Evolutionary conservation across 2,888 invertebrate species (phyloP).

Genomic region (Chloromyia formosa): DNA sequence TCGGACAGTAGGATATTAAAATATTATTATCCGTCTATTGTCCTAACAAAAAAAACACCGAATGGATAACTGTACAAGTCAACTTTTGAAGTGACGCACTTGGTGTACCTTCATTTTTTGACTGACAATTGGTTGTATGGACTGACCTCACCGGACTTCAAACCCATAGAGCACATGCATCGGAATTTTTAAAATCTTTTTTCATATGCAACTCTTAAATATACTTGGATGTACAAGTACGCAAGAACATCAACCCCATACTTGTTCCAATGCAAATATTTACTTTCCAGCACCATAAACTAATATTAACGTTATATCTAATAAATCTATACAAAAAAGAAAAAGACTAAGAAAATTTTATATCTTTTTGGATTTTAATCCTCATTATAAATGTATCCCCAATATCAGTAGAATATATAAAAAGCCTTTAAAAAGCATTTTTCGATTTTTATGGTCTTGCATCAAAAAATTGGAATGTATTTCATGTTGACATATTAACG

Average conservation of each 20-base stretch:
- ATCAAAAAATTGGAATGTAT: constrained; percentile 24
- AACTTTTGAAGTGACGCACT: no score
- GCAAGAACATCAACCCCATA: background rate
- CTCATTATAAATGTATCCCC: background rate
- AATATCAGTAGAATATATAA: background rate
- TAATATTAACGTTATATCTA: background rate
- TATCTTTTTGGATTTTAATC: background rate
- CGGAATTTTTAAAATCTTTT: no score
- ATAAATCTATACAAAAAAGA: background rate
- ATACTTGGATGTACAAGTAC: no score
- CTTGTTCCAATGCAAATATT: background rate
- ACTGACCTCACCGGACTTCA: no score
- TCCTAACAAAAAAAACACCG: no score
- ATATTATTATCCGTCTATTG: no score
- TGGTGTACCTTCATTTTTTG: no score
- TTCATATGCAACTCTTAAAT: no score
- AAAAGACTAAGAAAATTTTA: background rate
- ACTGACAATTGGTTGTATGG: no score
- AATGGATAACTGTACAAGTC: no score
- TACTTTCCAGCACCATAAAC: background rate
- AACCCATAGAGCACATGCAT: no score
- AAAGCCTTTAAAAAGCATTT: background rate
- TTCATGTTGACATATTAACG: constrained; percentile 29
- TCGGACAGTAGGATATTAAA: no score
- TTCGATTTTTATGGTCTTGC: constrained; percentile 15